phyloP scores from a whole-genome alignment of 2,797 vertebrate genomes.

The Hafferia zeledoni region DNA sequence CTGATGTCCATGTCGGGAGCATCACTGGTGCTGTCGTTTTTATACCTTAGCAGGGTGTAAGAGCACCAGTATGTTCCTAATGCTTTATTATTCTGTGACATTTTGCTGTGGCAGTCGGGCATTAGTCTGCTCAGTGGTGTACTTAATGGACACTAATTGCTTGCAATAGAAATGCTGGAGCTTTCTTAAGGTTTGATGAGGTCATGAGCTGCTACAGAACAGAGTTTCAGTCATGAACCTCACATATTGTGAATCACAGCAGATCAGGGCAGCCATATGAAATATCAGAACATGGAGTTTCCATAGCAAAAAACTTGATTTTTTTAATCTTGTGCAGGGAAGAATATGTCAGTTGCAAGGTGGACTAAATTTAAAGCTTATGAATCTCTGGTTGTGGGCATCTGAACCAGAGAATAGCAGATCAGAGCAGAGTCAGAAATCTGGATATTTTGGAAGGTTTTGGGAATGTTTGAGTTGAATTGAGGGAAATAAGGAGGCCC shows the following conservation, averaged over 20 bases:
- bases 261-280: background rate
- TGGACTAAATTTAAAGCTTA: background rate
- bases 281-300: background rate
- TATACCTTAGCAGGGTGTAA: background rate
- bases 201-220: background rate
- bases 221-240: background rate
- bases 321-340: background rate
- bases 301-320: background rate
- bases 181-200: background rate
- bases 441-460: background rate
- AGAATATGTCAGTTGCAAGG: background rate
- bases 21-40: background rate
- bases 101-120: background rate
- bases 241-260: background rate
- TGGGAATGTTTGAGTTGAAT: background rate
- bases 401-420: background rate
- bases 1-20: background rate
- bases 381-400: background rate
- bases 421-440: background rate
- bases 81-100: conserved; percentile 21
- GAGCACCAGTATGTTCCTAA: background rate
- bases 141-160: conserved; percentile 6
- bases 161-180: background rate
- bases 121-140: background rate
- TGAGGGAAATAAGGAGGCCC: background rate